Evolutionary conservation across 1,140 invertebrate species (phyloP), one percentile per base, ranked within the genome.

Genomic region (Zaprionus inermis): DNA sequence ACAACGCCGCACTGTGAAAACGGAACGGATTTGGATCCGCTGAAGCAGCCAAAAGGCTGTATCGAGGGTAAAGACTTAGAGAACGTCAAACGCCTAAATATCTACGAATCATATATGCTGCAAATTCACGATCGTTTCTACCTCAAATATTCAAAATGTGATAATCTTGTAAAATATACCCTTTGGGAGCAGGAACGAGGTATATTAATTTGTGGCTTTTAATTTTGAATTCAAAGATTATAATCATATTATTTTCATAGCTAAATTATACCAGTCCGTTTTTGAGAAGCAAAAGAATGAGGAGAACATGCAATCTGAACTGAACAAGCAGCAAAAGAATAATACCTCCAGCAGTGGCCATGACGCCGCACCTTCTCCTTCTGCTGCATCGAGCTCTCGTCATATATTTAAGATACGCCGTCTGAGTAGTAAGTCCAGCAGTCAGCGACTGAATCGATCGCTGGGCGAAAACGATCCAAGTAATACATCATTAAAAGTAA

Each of bases 61-160:
- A 94, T 97, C 1, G 94, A 89, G 81, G 96, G 95, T 58, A 96
- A 97, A 34, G 95, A 97, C 81, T 92, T 97, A 11, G 95, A 95
- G 76, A 95, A 96, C 72, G 90, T 98, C 1, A 96, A 96, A 81
- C 93, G 96, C 52, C 93, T 98, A 24, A 97, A 97, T 91, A 95
- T 97, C 20, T 98, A 98, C 88, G 96, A 97, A 80, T 96, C 97
- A n/a, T 97, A 97, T 89, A 97, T 96, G 51, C 93, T 97, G 51
- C 97, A 98, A 93, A 95, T 98, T 38, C 97, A 97, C 51, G 97
- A 98, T 93, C 94, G 96, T 70, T 96, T 96, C 73, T 95, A 94
- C 90, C 92, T 94, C 63, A 94, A 93, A 64, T 93, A 94, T 76
- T 91, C 91, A 7, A 84, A 92, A 18, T 92, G 93, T 67, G 94